Conservation (phyloP, 2,113 vertebrate genomes). For the Osmerus mordax region DNA sequence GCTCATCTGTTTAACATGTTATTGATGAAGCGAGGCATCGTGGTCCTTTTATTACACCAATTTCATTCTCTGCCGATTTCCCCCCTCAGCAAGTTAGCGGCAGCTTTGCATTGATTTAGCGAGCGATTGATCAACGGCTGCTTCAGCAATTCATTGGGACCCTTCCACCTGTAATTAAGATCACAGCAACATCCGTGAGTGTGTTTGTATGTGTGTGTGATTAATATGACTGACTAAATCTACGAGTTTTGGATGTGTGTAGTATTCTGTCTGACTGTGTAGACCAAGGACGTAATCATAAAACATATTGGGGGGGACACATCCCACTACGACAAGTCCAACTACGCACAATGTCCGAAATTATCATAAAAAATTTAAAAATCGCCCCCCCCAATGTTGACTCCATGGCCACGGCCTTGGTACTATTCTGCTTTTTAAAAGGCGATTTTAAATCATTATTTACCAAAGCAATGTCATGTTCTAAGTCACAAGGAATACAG, state of each 20-base stretch:
- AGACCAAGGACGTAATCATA: too few species aligned
- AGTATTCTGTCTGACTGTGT: too few species aligned
- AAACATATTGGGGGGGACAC: too few species aligned
- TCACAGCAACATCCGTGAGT: background rate
- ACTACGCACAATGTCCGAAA: too few species aligned
- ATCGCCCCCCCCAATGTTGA: too few species aligned
- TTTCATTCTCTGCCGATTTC: conserved; percentile 77
- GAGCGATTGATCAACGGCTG: conserved; percentile 72
- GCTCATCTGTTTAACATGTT: conserved; percentile 70
- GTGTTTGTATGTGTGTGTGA: conserved; percentile 37
- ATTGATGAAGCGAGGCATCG: conserved; percentile 65
- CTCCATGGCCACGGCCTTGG: too few species aligned
- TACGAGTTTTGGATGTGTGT: too few species aligned
- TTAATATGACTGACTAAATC: too few species aligned
- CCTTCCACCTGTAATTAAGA: conserved; percentile 73
- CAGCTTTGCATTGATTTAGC: conserved; percentile 70
- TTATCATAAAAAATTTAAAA: too few species aligned
- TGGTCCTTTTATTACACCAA: conserved; percentile 75
- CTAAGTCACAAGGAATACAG: conserved; percentile 48
- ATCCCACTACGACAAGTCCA: too few species aligned
- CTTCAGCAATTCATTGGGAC: conserved; percentile 71
- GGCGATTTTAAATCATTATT: conserved; percentile 50
- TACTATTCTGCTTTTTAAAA: conserved; percentile 21
- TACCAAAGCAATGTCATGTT: conserved; percentile 52
- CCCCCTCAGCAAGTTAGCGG: conserved; percentile 74